Evolutionary conservation across 2,113 vertebrate genomes (phyloP).

Genomic region (Sus scrofa): DNA sequence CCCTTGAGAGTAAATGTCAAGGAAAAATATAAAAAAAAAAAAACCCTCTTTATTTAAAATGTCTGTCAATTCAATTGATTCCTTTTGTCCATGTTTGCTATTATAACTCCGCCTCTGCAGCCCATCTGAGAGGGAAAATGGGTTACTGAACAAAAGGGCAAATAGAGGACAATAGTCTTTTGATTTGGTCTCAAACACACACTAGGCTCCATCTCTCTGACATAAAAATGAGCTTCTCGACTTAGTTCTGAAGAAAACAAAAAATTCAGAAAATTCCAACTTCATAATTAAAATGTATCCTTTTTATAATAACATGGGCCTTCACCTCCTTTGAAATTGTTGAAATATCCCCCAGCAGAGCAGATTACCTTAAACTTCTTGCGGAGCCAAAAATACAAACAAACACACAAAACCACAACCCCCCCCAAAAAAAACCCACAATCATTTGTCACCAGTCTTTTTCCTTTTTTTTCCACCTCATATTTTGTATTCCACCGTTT

Average conservation of each 20-base stretch:
- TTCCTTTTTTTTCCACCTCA: background rate
- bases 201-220: background rate
- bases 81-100: background rate
- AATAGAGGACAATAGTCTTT: background rate
- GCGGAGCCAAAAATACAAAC: background rate
- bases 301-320: background rate
- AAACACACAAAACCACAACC: background rate
- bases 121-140: background rate
- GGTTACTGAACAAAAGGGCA: background rate
- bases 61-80: background rate
- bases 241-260: background rate
- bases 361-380: conserved; percentile 33
- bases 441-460: conserved; percentile 46
- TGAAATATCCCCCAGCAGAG: background rate
- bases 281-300: background rate
- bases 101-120: background rate
- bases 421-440: background rate
- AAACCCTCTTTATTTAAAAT: background rate
- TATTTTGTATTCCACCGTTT: conserved; percentile 79
- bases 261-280: conserved; percentile 36
- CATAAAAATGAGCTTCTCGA: background rate
- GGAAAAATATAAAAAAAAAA: background rate
- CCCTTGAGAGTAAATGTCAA: background rate
- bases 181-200: background rate
- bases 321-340: conserved; percentile 5